A percentile compares a stretch with the other conserved stretches of the same genome.
phyloP scores from a whole-genome alignment of 2,797 vertebrate species.

The Champsocephalus esox region DNA sequence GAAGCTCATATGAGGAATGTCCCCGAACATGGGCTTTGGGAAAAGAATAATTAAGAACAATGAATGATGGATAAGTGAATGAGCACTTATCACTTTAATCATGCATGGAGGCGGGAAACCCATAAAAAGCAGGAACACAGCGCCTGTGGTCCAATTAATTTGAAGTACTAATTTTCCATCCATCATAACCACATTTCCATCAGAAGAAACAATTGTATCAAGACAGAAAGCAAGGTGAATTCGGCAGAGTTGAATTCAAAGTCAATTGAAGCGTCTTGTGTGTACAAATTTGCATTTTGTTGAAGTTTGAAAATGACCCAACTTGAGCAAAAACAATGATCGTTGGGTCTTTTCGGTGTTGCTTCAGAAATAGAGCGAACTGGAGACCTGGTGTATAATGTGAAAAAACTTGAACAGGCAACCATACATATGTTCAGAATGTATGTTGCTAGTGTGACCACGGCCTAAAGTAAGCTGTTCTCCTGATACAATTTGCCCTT shows the following conservation, averaged over 20 bases:
- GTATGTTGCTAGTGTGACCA: background rate
- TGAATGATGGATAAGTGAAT: background rate
- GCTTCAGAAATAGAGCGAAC: background rate
- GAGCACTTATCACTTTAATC: background rate
- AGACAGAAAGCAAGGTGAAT: background rate
- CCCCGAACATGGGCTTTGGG: background rate
- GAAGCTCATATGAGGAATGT: background rate
- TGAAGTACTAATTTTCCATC: background rate
- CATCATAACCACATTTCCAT: background rate
- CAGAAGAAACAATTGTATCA: background rate
- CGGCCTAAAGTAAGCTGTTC: no score
- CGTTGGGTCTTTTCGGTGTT: background rate
- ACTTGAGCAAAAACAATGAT: no score
- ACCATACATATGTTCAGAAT: no score
- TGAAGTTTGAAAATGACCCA: background rate
- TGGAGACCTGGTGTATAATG: background rate
- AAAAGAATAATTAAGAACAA: background rate
- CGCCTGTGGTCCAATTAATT: background rate
- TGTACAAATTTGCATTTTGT: background rate
- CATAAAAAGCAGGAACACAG: background rate
- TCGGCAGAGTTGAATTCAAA: background rate
- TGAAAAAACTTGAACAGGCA: background rate
- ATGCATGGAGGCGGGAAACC: background rate
- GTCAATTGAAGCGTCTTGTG: background rate
- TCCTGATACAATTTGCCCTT: no score